Evolutionary conservation across 2,888 invertebrate species (phyloP).

Genomic region (Pterostichus niger): DNA sequence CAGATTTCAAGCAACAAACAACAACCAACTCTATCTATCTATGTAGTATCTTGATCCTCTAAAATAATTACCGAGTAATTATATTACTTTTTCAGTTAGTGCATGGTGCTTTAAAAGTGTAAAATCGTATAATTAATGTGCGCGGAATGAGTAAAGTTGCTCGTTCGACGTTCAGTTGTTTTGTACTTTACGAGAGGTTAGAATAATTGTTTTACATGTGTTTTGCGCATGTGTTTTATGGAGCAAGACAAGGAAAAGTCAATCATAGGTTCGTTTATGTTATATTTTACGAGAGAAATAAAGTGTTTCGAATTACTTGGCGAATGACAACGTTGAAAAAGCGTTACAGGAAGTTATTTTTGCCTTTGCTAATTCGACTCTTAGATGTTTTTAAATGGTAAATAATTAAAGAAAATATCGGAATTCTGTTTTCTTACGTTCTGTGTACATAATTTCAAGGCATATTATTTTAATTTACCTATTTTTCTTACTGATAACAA

Average conservation of each 20-base stretch:
- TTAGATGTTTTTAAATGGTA: constrained; percentile 14
- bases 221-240: constrained; percentile 13
- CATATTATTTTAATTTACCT: constrained; percentile 10
- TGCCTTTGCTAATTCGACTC: background rate
- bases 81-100: background rate
- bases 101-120: background rate
- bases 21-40: too few relatives aligned
- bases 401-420: constrained; percentile 20
- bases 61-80: constrained; percentile 6
- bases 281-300: constrained; percentile 11
- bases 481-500: background rate
- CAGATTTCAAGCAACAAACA: too few relatives aligned
- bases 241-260: constrained; percentile 16
- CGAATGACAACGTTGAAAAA: constrained; percentile 9
- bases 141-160: background rate
- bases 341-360: constrained; percentile 24
- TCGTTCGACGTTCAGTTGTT: constrained; percentile 4
- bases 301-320: constrained; percentile 23
- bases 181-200: constrained; percentile 11
- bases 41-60: too few relatives aligned
- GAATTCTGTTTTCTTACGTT: constrained; percentile 22
- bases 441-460: constrained; percentile 27
- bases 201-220: constrained; percentile 7
- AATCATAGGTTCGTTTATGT: constrained; percentile 21
- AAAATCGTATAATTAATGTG: constrained; percentile 10